phyloP scores from a whole-genome alignment of 2,113 vertebrate genomes.

The Myodes glareolus region DNA sequence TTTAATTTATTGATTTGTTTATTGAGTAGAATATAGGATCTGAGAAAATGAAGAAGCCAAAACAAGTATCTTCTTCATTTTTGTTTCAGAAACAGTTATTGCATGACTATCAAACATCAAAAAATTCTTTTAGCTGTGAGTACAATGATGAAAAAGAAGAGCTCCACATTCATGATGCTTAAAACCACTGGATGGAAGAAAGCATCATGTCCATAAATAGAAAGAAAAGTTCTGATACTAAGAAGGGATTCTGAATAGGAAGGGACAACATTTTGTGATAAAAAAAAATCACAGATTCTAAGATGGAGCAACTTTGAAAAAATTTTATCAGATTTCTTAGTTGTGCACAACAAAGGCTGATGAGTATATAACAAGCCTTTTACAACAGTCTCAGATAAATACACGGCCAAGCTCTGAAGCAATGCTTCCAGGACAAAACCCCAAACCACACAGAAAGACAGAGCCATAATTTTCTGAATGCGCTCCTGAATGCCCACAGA shows the following conservation, averaged over 20 bases:
- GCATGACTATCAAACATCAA: not conserved
- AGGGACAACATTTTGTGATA: not conserved
- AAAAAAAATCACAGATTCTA: not conserved
- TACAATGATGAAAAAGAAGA: not conserved
- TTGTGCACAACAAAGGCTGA: not conserved
- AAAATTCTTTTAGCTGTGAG: not conserved
- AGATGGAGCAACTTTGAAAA: not conserved
- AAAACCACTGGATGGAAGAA: not conserved
- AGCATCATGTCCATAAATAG: not conserved
- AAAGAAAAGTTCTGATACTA: not conserved
- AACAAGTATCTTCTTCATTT: not conserved
- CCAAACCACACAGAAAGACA: not conserved
- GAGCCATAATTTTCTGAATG: not conserved
- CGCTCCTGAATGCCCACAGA: not conserved
- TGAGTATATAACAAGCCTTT: not conserved
- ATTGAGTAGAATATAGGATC: not conserved
- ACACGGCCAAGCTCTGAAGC: not conserved
- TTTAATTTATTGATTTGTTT: slow-evolving; percentile 28
- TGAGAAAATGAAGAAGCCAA: slow-evolving; percentile 11
- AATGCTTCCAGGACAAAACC: not conserved
- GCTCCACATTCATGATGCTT: not conserved
- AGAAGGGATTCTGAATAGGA: not conserved
- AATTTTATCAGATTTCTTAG: not conserved
- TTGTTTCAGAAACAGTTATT: not conserved
- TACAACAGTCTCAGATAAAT: not conserved